Base-by-base conservation (phyloP, 2,888 invertebrate species). In the Tromatobia lineatoria region DNA sequence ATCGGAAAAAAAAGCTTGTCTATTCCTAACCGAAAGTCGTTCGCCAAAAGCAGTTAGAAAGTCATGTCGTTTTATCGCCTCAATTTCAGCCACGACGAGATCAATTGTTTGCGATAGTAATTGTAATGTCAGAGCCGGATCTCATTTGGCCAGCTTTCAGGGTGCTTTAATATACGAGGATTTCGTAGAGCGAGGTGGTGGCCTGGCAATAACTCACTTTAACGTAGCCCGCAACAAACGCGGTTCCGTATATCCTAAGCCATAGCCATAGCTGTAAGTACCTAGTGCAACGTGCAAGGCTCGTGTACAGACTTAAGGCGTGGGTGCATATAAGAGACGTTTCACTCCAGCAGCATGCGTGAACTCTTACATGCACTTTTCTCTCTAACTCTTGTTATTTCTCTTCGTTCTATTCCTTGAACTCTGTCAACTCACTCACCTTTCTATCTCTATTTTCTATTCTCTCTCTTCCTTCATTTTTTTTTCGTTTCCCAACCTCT, bases 91-190 rank as follows among this genome's bases (percentile, higher is more conserved):
- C 61, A 54, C 80, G 54, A 50, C 20, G 80, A 52, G 57, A 54
- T 87, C 88, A 38, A 91, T 90, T 91, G 91, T 91, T 91, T 90
- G 89, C 89, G 64, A 88, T 87, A 87, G 90, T 91, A 91, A 91
- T 91, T 91, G 90, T 91, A 90, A 90, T 89, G 91, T 91, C 90
- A 90, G 11, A 64, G 89, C 89, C 88, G 90, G 91, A 91, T 91
- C 90, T 91, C 90, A 91, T 90, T 91, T 90, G 89, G 75, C 47
- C 88, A 89, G 89, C 89, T 91, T 91, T 90, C 91, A 91, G 88
- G 69, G 67, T 78, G 83, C 80, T 90, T 79, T 90, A 91, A 91
- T 91, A 91, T 91, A 91, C 90, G 89, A 79, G 88, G 85, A 89
- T 85, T 86, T 74, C 87, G 87, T 88, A 88, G 85, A 86, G 71